phyloP scores from a whole-genome alignment of 2,113 vertebrate genomes.

The Trogon surrucura region DNA sequence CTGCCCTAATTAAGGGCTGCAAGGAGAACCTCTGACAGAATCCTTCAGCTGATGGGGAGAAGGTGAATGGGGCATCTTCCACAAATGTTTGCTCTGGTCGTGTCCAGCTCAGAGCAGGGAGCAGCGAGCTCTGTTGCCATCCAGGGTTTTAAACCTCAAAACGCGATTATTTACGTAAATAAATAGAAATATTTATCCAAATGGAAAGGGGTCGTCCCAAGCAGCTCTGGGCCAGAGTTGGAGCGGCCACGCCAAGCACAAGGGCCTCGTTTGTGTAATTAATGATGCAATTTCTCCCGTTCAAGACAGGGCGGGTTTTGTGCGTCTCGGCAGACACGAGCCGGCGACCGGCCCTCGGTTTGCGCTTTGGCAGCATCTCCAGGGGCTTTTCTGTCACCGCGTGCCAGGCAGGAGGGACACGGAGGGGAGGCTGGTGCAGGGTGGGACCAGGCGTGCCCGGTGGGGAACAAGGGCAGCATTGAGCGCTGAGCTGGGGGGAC shows the following conservation, averaged over 20 bases:
- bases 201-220: background rate
- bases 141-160: background rate
- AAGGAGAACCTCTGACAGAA: background rate
- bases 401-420: background rate
- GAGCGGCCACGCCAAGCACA: background rate
- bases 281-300: background rate
- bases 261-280: background rate
- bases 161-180: fast-evolving
- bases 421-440: background rate
- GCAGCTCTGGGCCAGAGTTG: fast-evolving
- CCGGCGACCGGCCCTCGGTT: background rate
- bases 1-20: background rate
- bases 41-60: background rate
- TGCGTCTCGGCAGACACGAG: background rate
- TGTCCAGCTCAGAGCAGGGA: fast-evolving
- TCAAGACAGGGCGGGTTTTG: background rate
- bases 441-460: background rate
- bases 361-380: background rate
- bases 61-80: background rate
- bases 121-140: background rate
- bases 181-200: background rate
- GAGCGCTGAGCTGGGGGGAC: fast-evolving
- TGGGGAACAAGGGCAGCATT: background rate
- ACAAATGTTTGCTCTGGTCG: background rate
- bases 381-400: background rate